Evolutionary conservation across 2,113 vertebrate genomes (phyloP), one percentile per base, ranked within the genome.

Genomic region (Morone saxatilis): DNA sequence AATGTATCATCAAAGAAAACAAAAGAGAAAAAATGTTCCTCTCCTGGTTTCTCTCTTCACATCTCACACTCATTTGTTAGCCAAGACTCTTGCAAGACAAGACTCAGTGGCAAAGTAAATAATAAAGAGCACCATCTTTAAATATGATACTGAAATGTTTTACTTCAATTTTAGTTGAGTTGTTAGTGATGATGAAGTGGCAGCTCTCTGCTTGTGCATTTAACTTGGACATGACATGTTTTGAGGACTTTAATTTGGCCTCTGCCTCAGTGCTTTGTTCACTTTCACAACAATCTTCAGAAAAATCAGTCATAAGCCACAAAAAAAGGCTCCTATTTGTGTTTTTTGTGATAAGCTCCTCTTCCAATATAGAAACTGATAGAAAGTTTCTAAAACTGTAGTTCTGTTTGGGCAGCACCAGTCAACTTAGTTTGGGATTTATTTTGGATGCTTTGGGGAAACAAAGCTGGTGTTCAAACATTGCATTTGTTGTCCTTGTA

Each of bases 1-100:
- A 20, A 62, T 69, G 62, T 74, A 68, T 74, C 56, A 59, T 50
- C 13, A 51, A 47, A 72, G 20, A 36, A 19, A 67, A 77, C 53
- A 81, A 61, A 53, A 61, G 10, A 13, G 59, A 45, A 12, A 56
- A 53, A 22, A 31, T n/a, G 48, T 45, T 25, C 47, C 57, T 68
- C 56, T 68, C 43, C 19, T n/a, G 36, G 22, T 50, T 56, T 22
- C 6, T 56, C 10, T 54, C n/a, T 17, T 53, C 1, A 16, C 20
- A 59, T 31, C 36, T 60, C 13, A 4, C 12, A 25, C 20, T 8
- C 5, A 38, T 71, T 36, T 80, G 50, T 76, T 51, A 31, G 5
- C 41, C 6, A 20, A 31, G n/a, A 25, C 1, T 25, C 25, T 25
- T 19, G 3, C n/a, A 59, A 71, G 25, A 20, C 2, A 41, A 6